Evolutionary conservation across 1,140 invertebrate genomes (phyloP).

Genomic region (Pachypeltis micranthus): DNA sequence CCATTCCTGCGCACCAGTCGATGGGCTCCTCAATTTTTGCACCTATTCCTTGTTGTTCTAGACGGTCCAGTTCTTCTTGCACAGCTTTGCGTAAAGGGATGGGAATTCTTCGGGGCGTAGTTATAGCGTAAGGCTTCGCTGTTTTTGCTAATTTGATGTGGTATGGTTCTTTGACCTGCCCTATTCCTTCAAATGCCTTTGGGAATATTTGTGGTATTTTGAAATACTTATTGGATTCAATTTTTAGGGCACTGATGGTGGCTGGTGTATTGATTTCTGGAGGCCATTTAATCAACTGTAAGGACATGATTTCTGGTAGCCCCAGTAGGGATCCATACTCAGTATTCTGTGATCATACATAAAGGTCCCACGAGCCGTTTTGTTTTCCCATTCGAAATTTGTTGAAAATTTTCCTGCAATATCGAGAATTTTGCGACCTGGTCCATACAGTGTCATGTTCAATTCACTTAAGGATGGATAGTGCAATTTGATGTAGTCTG

Average conservation of each 20-base stretch:
- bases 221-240: not conserved
- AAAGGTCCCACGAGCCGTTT: not conserved
- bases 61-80: constrained; percentile 25
- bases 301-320: not conserved
- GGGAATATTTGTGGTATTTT: not conserved
- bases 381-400: not conserved
- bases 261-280: not conserved
- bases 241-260: not conserved
- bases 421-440: not conserved
- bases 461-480: not conserved
- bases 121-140: constrained; percentile 19
- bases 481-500: too few relatives aligned
- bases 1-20: constrained; percentile 35
- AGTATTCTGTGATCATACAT: not conserved
- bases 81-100: constrained; percentile 28
- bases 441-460: not conserved
- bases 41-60: constrained; percentile 28
- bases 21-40: constrained; percentile 29
- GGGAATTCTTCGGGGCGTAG: constrained; percentile 28
- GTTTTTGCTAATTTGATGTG: not conserved
- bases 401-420: not conserved
- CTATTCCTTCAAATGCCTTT: not conserved
- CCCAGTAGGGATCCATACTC: not conserved
- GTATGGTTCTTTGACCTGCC: not conserved
- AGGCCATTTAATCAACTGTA: not conserved